Percentiles rank a stretch among this genome's conserved stretches.
Evolutionary conservation across 2,888 invertebrate species (phyloP).

Genomic region (Melanchra persicariae): DNA sequence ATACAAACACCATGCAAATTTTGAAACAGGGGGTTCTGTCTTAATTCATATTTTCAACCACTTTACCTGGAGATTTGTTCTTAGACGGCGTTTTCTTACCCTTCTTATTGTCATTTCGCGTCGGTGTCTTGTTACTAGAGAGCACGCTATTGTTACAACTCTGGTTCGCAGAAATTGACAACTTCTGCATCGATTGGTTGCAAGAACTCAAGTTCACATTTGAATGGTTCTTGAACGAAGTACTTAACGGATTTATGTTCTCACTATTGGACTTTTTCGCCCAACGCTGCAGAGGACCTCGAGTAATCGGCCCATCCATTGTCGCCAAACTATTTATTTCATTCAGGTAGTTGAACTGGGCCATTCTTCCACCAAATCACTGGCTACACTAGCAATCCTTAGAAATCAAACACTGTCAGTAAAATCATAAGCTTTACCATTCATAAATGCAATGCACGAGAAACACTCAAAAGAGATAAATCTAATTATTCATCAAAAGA

Average conservation of each 20-base stretch:
- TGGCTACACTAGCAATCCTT: slow-evolving; percentile 33
- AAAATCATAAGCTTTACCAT: slow-evolving; percentile 45
- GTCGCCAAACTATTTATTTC: slow-evolving; percentile 94
- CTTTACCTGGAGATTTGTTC: slow-evolving; percentile 92
- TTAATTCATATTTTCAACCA: background rate
- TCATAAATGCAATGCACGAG: slow-evolving; percentile 56
- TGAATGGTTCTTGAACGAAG: slow-evolving; percentile 85
- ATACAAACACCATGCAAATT: slow-evolving; percentile 28
- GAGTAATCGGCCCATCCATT: slow-evolving; percentile 95
- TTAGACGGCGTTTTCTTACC: slow-evolving; percentile 93
- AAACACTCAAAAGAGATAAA: slow-evolving; percentile 55
- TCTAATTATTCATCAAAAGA: slow-evolving; percentile 54
- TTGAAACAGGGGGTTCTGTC: background rate
- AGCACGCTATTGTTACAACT: slow-evolving; percentile 89
- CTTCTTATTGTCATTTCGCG: slow-evolving; percentile 88
- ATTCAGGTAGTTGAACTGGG: slow-evolving; percentile 95
- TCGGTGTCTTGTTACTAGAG: slow-evolving; percentile 91
- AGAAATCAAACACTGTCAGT: slow-evolving; percentile 42
- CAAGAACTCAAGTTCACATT: slow-evolving; percentile 91
- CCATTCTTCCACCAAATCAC: slow-evolving; percentile 88
- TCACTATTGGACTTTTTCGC: slow-evolving; percentile 93
- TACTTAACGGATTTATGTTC: slow-evolving; percentile 87
- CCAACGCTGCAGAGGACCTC: slow-evolving; percentile 95
- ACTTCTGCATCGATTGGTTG: slow-evolving; percentile 92
- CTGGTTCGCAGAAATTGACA: slow-evolving; percentile 91